Conservation (phyloP, 92 coral and sea anemone genomes). For the Heteractis magnifica region DNA sequence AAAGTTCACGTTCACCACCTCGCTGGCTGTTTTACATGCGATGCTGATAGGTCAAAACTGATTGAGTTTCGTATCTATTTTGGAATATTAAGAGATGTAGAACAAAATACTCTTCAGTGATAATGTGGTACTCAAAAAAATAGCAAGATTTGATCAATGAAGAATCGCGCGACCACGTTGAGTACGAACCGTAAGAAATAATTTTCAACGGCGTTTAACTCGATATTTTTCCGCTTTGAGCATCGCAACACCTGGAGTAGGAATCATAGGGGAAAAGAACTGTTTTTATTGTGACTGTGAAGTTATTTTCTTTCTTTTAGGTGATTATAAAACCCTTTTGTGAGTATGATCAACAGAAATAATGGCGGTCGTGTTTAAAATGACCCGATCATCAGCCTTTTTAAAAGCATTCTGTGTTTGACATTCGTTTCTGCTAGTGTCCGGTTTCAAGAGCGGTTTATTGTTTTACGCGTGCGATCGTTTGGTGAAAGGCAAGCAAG, state of each 20-base stretch:
- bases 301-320: constrained; percentile 18
- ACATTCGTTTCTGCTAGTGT: constrained; percentile 36
- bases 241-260: constrained; percentile 29
- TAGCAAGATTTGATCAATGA: constrained; percentile 15
- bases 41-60: constrained; percentile 53
- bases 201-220: not conserved
- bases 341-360: constrained; percentile 7
- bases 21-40: constrained; percentile 27
- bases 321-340: constrained; percentile 6
- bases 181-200: not conserved
- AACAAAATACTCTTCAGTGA: constrained; percentile 29
- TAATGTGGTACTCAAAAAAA: constrained; percentile 36
- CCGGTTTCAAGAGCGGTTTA: constrained; percentile 44
- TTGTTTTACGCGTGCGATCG: constrained; percentile 37
- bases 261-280: not conserved
- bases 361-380: constrained; percentile 17
- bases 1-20: constrained; percentile 45
- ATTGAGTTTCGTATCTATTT: constrained; percentile 50
- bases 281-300: constrained; percentile 22
- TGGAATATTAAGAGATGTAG: constrained; percentile 44
- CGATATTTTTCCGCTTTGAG: constrained; percentile 28
- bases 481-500: constrained; percentile 30
- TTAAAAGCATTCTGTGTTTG: constrained; percentile 21
- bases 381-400: constrained; percentile 40
- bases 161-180: constrained; percentile 23